These are phyloP conservation scores for Phoenicopterus ruber DNA, from an alignment of 2,113 vertebrate genomes.

Conservation along the genomic window DNA sequence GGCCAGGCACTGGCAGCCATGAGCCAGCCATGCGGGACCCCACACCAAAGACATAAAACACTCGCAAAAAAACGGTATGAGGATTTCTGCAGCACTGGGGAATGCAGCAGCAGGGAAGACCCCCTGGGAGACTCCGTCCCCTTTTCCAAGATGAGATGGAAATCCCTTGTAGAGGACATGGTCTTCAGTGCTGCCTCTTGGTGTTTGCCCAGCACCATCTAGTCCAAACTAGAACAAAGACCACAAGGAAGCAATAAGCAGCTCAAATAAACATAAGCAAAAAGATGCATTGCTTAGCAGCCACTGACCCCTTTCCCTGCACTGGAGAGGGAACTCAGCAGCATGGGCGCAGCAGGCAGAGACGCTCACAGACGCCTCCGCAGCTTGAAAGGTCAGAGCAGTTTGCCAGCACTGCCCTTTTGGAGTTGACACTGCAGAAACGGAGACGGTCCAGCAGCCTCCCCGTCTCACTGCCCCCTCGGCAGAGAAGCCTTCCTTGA, in stretches of 20 bases:
- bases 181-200: not conserved
- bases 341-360: not conserved
- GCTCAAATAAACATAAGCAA: not conserved
- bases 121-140: not conserved
- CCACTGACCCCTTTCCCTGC: not conserved
- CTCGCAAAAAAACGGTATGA: not conserved
- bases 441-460: accelerated
- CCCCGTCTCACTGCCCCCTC: not conserved
- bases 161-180: not conserved
- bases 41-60: not conserved
- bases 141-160: not conserved
- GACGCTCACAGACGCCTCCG: accelerated
- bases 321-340: accelerated
- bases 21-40: not conserved
- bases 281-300: not conserved
- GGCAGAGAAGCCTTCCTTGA: not conserved
- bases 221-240: not conserved
- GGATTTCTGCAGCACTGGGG: not conserved
- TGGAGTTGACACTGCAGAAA: not conserved
- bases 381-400: not conserved
- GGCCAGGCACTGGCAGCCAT: not conserved
- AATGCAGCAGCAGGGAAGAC: accelerated
- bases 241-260: not conserved
- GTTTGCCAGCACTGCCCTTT: not conserved
- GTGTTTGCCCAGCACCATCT: not conserved